Evolutionary conservation across 2,113 vertebrate genomes (phyloP), one percentile per base, ranked within the genome.

Genomic region (Haemorhous mexicanus): DNA sequence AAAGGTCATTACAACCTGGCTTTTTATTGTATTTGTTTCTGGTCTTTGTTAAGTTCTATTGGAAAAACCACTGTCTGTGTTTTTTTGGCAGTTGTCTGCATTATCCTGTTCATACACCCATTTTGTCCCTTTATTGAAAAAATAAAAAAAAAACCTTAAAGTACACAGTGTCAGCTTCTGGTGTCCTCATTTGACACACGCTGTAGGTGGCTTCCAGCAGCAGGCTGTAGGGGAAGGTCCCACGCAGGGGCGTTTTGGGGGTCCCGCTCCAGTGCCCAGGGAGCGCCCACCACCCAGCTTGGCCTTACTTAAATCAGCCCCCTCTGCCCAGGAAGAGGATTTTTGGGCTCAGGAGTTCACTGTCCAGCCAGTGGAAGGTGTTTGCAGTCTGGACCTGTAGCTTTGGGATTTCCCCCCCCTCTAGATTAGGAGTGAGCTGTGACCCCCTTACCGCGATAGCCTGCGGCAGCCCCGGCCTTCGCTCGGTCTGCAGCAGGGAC

Each of bases 51-150:
- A 98, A 98, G 98, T 99, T 99, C 98, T 99, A 99, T 99, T 99
- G 99, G 99, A 99, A 98, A 99, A 99, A 99, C 99, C 99, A 99
- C 99, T 99, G 99, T 99, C 99, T 99, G 98, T 99, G 99, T 99
- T 99, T 99, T 98, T 99, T 99, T 99, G 99, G 99, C 99, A 99
- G 99, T 99, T 99, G 99, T 99, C 99, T 99, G 99, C 99, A 99
- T 99, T 99, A 99, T 99, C 99, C 99, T 99, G 99, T 99, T 99
- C 99, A 99, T 99, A 99, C 98, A 99, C 99, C 99, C 99, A 99
- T 99, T 99, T 99, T 99, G 99, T 99, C 99, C 99, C 99, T 99
- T 99, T 99, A 99, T 99, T 99, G 98, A 99, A 99, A 99, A 99
- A 99, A 99, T 99, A 99, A 98, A 98, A 98, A 98, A 98, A 98